phyloP scores from a whole-genome alignment of 2,888 invertebrate genomes.

The Melanargia galathea region DNA sequence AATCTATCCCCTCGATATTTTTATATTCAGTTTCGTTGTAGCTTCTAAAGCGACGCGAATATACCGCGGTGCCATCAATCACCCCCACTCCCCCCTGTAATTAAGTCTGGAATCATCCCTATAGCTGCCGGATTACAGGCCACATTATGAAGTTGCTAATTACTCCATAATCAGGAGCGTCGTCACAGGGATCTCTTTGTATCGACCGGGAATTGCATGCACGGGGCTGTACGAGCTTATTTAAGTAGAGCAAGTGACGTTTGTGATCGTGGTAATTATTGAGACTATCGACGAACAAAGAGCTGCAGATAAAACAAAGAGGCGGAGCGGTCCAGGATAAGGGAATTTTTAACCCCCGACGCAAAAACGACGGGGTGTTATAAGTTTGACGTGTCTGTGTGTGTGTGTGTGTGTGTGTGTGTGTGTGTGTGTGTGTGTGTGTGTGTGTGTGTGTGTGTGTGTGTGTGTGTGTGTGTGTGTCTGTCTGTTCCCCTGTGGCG shows the following conservation, averaged over 20 bases:
- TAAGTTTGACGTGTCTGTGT: too few relatives aligned
- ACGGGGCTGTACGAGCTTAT: neutral
- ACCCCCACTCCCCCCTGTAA: conserved; percentile 29
- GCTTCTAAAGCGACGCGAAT: neutral
- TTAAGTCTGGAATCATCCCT: conserved; percentile 13
- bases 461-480: too few relatives aligned
- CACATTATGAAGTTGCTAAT: conserved; percentile 35
- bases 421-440: too few relatives aligned
- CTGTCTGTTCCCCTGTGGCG: too few relatives aligned
- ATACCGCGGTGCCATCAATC: conserved; percentile 40
- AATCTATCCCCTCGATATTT: too few relatives aligned
- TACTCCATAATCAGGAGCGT: conserved; percentile 37
- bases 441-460: too few relatives aligned
- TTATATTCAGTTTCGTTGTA: too few relatives aligned
- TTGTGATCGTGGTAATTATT: neutral
- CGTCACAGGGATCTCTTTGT: conserved; percentile 34
- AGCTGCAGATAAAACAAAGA: neutral
- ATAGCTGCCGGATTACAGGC: conserved; percentile 27
- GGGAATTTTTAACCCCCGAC: too few relatives aligned
- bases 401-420: too few relatives aligned
- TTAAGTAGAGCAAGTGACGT: neutral
- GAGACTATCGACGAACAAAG: neutral
- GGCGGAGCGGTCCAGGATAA: too few relatives aligned
- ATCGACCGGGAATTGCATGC: conserved; percentile 28
- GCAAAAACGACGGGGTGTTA: too few relatives aligned